These are phyloP conservation scores for Patella pellucida DNA, from an alignment of 2,888 invertebrate genomes.

Conservation along the genomic window DNA sequence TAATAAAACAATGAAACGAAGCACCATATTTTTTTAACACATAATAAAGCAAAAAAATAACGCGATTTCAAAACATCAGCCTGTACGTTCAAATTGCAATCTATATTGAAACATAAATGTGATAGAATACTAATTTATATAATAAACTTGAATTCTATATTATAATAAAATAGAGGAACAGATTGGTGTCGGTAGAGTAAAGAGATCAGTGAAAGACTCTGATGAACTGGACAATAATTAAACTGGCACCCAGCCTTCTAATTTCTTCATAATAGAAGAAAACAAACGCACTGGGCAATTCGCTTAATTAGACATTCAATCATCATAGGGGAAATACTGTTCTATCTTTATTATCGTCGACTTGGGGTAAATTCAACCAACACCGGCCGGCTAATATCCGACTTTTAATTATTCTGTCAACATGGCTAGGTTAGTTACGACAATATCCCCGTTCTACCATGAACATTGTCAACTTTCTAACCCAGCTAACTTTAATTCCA, in stretches of 20 bases:
- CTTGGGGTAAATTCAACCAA: neutral
- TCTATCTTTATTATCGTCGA: constrained; percentile 2
- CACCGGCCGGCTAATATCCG: neutral
- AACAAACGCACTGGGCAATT: neutral
- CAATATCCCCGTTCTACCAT: neutral
- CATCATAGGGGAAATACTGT: constrained; percentile 10
- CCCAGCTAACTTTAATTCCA: too few species aligned
- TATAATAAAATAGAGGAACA: too few species aligned
- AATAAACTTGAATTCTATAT: too few species aligned
- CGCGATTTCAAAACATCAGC: too few species aligned
- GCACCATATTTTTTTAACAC: too few species aligned
- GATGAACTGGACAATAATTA: constrained; percentile 12
- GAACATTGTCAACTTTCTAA: neutral
- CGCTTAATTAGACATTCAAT: constrained; percentile 5
- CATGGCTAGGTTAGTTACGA: neutral
- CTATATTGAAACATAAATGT: too few species aligned
- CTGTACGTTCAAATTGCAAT: too few species aligned
- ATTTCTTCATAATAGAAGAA: neutral
- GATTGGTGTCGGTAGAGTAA: too few species aligned
- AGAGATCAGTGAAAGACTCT: neutral
- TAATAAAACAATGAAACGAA: too few species aligned
- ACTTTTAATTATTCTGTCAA: constrained; percentile 7
- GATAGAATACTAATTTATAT: too few species aligned
- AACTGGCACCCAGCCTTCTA: neutral
- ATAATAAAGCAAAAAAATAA: too few species aligned